Evolutionary conservation across 2,888 invertebrate species (phyloP).

Genomic region (Limnephilus lunatus): DNA sequence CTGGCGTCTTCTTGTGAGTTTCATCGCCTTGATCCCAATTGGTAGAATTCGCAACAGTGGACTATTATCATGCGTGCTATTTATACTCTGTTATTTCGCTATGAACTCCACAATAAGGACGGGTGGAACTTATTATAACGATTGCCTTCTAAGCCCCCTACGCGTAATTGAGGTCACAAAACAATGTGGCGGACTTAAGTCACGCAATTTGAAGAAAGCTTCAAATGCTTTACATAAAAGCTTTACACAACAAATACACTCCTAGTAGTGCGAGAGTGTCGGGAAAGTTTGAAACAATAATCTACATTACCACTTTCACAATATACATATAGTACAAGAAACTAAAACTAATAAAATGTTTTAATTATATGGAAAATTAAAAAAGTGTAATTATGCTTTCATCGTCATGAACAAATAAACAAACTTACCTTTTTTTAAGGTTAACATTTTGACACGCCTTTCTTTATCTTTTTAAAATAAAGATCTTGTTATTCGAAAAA

Average conservation of each 20-base stretch:
- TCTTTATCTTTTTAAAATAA: too few species aligned
- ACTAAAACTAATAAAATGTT: not conserved
- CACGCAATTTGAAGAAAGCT: not conserved
- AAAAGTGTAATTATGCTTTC: too few species aligned
- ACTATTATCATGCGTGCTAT: not conserved
- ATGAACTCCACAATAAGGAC: not conserved
- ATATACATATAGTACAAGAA: not conserved
- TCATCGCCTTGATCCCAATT: not conserved
- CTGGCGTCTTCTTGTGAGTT: not conserved
- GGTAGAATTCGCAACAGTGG: not conserved
- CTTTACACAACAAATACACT: not conserved
- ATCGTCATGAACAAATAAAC: too few species aligned
- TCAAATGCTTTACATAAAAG: not conserved
- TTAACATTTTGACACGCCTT: too few species aligned
- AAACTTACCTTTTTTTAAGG: too few species aligned
- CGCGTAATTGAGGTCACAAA: not conserved
- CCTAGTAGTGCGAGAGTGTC: not conserved
- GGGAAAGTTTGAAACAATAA: not conserved
- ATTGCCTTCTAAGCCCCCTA: not conserved
- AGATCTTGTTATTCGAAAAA: too few species aligned
- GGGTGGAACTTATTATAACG: not conserved
- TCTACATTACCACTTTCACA: not conserved
- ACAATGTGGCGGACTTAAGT: not conserved
- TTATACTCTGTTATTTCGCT: not conserved
- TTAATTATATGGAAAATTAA: too few species aligned